These are phyloP conservation scores for Sebastes kiyomatsui DNA, from an alignment of 2,797 vertebrate genomes.

Conservation along the genomic window DNA sequence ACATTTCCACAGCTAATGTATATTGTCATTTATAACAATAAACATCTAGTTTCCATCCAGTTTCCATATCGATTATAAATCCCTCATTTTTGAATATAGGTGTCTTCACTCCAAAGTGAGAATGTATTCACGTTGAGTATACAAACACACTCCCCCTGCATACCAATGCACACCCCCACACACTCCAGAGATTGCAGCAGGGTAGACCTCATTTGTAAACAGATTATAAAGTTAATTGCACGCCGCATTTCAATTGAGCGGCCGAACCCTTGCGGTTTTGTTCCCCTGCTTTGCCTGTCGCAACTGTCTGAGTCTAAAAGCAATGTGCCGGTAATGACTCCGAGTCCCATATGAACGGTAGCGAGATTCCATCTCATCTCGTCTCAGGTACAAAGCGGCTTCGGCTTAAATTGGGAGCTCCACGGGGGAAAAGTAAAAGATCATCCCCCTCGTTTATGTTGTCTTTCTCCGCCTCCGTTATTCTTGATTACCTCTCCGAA, in stretches of 20 bases:
- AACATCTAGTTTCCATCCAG: not conserved
- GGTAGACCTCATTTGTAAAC: constrained; percentile 81
- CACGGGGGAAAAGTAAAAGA: constrained; percentile 46
- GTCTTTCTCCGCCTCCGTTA: constrained; percentile 17
- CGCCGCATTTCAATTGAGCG: constrained; percentile 64
- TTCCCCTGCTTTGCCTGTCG: constrained; percentile 53
- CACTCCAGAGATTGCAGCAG: constrained; percentile 59
- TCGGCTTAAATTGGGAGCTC: constrained; percentile 43
- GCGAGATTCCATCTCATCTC: constrained; percentile 59
- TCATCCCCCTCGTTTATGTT: constrained; percentile 51
- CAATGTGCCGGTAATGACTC: constrained; percentile 67
- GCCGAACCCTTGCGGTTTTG: constrained; percentile 68
- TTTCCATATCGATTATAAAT: constrained; percentile 5
- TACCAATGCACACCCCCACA: constrained; percentile 35
- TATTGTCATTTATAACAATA: not conserved
- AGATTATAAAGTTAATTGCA: constrained; percentile 81
- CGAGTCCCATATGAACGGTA: constrained; percentile 52
- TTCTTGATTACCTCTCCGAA: constrained; percentile 59
- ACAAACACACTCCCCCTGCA: constrained; percentile 35
- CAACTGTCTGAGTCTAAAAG: constrained; percentile 59
- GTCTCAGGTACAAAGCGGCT: constrained; percentile 37
- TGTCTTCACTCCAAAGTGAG: constrained; percentile 5
- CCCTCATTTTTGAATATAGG: not conserved
- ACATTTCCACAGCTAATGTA: not conserved
- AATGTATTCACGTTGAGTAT: constrained; percentile 3